Evolutionary conservation across 2,888 invertebrate species (phyloP), one percentile per base, ranked within the genome.

Genomic region (Acrocyrtus sp.): DNA sequence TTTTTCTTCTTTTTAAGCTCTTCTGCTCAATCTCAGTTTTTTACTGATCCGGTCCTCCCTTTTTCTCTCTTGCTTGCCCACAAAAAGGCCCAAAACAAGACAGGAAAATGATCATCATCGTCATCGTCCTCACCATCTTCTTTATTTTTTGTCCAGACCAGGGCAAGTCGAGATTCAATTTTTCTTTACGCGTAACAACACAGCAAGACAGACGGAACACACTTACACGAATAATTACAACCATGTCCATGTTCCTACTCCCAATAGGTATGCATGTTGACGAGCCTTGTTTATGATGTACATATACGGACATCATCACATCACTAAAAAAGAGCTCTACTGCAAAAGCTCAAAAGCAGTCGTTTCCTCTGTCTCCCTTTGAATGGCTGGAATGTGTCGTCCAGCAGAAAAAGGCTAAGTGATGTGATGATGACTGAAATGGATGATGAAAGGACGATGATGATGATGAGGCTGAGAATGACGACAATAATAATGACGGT

Each of bases 221-320:
- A 65, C 47, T 65, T 65, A 65, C 65, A 65, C 47, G 65, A 45
- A 65, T 65, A 65, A 65, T 65, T 65, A 65, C 65, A 65, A 65
- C 65, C 54, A 65, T 65, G 65, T 65, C 65, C 65, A 65, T 65
- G 65, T 65, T 54, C 54, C 45, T 54, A 54, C 65, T 45, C 65
- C 29, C 29, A 50, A 65, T 54, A 65, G 65, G 65, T 65, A 65
- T 65, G 65, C 65, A 47, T 54, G 65, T 65, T 47, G 47, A 54
- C 65, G 45, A 65, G 47, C 29, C 63, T 53, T 65, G 65, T 54
- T 54, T 54, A 63, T 47, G 54, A 65, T 65, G 65, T 65, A 65
- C 65, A 54, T 65, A 54, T 65, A 65, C 65, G 54, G 65, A 41
- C 62, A 62, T 34, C n/a, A 19, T 15, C 39, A 41, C 56, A 26